These are phyloP conservation scores for Tipula lateralis DNA, from an alignment of 2,888 invertebrate genomes.

Conservation along the genomic window DNA sequence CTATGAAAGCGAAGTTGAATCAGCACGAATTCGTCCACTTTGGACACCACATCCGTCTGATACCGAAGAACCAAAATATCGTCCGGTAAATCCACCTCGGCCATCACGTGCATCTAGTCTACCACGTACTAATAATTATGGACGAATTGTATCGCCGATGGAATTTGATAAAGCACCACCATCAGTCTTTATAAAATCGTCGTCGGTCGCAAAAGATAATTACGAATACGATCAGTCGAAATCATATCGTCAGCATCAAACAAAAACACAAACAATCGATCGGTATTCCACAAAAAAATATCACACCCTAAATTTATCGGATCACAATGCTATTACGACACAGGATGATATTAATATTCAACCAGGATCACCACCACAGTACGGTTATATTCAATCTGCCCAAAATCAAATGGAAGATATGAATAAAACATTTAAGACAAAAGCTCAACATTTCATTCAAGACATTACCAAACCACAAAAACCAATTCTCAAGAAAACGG, in stretches of 20 bases:
- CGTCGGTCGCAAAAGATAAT: constrained; percentile 28
- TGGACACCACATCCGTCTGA: constrained; percentile 62
- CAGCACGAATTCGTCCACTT: constrained; percentile 55
- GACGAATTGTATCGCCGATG: constrained; percentile 57
- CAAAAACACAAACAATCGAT: constrained; percentile 43
- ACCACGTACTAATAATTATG: constrained; percentile 48
- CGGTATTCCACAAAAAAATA: constrained; percentile 40
- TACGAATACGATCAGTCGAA: neutral
- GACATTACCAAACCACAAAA: constrained; percentile 54
- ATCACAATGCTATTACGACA: constrained; percentile 32
- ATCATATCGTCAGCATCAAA: constrained; percentile 30
- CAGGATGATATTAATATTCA: constrained; percentile 48
- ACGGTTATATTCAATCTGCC: constrained; percentile 52
- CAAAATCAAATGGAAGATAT: constrained; percentile 59
- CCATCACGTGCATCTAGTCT: constrained; percentile 52
- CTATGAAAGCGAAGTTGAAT: constrained; percentile 65
- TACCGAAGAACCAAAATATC: constrained; percentile 55
- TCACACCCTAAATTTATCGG: constrained; percentile 3
- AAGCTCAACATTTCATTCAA: constrained; percentile 62
- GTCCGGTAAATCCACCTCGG: constrained; percentile 58
- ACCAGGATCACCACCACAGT: constrained; percentile 59
- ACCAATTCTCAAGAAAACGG: constrained; percentile 51
- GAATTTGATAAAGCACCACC: constrained; percentile 57
- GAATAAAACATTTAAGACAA: constrained; percentile 63
- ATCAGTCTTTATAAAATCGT: constrained; percentile 47